Evolutionary conservation across 2,888 invertebrate species (phyloP).

Genomic region (Gandaritis pyraliata): DNA sequence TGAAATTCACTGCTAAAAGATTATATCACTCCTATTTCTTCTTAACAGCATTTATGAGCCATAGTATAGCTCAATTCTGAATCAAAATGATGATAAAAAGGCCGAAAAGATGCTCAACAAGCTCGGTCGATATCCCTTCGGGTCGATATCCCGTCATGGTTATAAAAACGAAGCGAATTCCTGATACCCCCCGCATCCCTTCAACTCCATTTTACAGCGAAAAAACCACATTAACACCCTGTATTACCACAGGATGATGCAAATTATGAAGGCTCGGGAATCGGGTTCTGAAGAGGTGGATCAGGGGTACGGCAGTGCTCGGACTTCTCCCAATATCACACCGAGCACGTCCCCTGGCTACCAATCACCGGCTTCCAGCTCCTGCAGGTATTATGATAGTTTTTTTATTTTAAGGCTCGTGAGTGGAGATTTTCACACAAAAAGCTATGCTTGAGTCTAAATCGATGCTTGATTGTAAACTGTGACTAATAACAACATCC

Average conservation of each 20-base stretch:
- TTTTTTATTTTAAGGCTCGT: too few species aligned
- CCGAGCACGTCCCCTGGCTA: slow-evolving; percentile 66
- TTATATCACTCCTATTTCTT: too few species aligned
- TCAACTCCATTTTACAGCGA: neutral
- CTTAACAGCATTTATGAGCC: too few species aligned
- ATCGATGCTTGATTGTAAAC: too few species aligned
- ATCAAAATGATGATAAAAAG: slow-evolving; percentile 62
- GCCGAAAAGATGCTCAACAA: slow-evolving; percentile 58
- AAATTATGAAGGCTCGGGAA: slow-evolving; percentile 69
- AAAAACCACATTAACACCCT: slow-evolving; percentile 9
- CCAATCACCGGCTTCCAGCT: slow-evolving; percentile 63
- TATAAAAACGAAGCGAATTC: slow-evolving; percentile 73
- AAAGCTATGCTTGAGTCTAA: too few species aligned
- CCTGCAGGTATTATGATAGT: slow-evolving; percentile 48
- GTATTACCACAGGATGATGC: slow-evolving; percentile 72
- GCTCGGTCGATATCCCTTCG: slow-evolving; percentile 65
- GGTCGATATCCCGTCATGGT: slow-evolving; percentile 75
- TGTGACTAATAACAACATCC: too few species aligned
- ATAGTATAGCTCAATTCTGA: too few species aligned
- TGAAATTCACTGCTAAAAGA: too few species aligned
- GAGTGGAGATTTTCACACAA: too few species aligned
- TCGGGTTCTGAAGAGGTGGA: slow-evolving; percentile 62
- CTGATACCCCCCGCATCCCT: slow-evolving; percentile 38
- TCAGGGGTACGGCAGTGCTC: slow-evolving; percentile 74
- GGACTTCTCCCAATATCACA: slow-evolving; percentile 69